Percentiles rank a stretch among this genome's conserved stretches.
Conservation (phyloP, 2,113 vertebrate species). For the Parotia lawesii region DNA sequence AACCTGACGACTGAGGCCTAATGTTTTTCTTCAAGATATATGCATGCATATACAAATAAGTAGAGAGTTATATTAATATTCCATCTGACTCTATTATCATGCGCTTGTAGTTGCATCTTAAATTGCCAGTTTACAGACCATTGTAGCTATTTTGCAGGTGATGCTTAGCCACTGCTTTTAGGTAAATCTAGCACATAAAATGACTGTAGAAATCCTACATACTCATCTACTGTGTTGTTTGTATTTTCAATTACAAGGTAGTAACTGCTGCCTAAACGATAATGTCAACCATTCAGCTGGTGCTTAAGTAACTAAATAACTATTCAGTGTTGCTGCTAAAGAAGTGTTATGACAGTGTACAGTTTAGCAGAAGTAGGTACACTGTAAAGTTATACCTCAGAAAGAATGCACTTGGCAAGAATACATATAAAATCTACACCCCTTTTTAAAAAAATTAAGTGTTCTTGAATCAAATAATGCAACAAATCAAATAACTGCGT, state of each 20-base stretch:
- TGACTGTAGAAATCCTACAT: neutral
- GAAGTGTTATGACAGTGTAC: neutral
- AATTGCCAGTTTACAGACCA: neutral
- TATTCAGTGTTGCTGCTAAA: neutral
- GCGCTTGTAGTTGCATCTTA: neutral
- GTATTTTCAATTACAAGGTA: neutral
- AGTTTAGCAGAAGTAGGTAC: neutral
- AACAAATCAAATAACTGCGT: neutral
- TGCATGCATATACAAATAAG: neutral
- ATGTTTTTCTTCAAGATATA: neutral
- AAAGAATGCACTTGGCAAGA: neutral
- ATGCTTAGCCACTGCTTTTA: neutral
- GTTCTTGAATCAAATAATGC: neutral
- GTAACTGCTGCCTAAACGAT: neutral
- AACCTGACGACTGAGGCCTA: neutral
- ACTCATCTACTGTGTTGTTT: neutral
- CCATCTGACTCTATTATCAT: neutral
- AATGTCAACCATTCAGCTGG: neutral
- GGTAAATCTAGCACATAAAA: neutral
- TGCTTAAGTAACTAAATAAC: neutral
- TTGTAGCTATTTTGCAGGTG: neutral
- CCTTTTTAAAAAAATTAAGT: too few species aligned
- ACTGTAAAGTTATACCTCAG: neutral
- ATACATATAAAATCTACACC: neutral
- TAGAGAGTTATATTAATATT: neutral